phyloP scores from a whole-genome alignment of 92 coral and sea anemone genomes.

The Siderastrea siderea region DNA sequence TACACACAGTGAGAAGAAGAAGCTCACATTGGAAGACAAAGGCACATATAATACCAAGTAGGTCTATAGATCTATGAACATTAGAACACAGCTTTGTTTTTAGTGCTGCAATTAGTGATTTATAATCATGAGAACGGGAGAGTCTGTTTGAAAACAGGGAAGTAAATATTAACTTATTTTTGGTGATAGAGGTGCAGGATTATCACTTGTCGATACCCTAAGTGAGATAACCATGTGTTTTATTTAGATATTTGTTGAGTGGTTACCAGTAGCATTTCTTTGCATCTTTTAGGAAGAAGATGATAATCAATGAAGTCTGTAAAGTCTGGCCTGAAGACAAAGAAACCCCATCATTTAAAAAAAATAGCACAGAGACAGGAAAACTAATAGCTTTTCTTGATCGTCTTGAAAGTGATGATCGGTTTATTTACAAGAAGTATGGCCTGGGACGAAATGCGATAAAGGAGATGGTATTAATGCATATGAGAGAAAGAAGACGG shows the following conservation, averaged over 20 bases:
- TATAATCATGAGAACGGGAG: too few relatives aligned
- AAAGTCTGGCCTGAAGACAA: conserved; percentile 36
- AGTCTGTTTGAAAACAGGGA: too few relatives aligned
- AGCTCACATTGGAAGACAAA: conserved; percentile 22
- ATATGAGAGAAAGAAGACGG: conserved; percentile 31
- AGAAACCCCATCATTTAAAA: conserved; percentile 28
- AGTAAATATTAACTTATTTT: too few relatives aligned
- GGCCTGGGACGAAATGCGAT: conserved; percentile 28
- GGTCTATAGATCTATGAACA: not conserved
- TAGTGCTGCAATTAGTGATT: too few relatives aligned
- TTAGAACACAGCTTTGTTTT: too few relatives aligned
- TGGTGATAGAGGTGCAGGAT: too few relatives aligned
- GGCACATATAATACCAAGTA: conserved; percentile 18
- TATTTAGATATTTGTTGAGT: not conserved
- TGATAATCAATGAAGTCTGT: conserved; percentile 16
- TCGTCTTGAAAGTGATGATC: conserved; percentile 14
- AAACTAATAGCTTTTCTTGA: conserved; percentile 4
- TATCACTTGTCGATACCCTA: too few relatives aligned
- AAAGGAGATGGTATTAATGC: conserved; percentile 22
- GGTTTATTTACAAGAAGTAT: conserved; percentile 10
- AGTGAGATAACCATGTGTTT: too few relatives aligned
- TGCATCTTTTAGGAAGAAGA: conserved; percentile 15
- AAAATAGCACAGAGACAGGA: not conserved
- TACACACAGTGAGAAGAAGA: conserved; percentile 14
- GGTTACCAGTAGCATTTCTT: not conserved